These are phyloP conservation scores for Acanthosepion esculentum DNA, from an alignment of 2,888 invertebrate species.

Conservation along the genomic window DNA sequence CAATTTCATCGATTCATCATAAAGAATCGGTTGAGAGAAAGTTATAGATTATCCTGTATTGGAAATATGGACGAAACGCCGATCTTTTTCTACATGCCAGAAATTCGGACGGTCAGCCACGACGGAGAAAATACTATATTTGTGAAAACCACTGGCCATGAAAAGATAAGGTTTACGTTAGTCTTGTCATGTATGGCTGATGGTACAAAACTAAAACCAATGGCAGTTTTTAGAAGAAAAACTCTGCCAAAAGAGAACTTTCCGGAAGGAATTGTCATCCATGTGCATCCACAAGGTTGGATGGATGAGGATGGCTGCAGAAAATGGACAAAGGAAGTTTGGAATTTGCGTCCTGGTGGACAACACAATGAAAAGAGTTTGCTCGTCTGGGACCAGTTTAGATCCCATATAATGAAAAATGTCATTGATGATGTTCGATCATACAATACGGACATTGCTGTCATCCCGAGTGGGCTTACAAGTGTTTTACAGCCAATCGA, in stretches of 20 bases:
- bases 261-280: constrained; percentile 49
- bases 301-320: constrained; percentile 36
- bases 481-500: constrained; percentile 37
- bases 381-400: constrained; percentile 34
- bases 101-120: constrained; percentile 44
- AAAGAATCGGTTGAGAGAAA: not conserved
- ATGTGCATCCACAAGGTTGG: constrained; percentile 44
- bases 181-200: constrained; percentile 50
- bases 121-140: constrained; percentile 52
- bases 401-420: not conserved
- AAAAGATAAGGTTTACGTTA: constrained; percentile 53
- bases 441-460: not conserved
- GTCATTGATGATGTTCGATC: not conserved
- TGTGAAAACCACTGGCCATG: constrained; percentile 52
- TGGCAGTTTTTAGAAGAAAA: constrained; percentile 53
- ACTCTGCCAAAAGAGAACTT: constrained; percentile 51
- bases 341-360: constrained; percentile 40
- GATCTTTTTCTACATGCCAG: constrained; percentile 44
- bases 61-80: constrained; percentile 51
- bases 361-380: not conserved
- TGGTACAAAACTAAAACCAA: constrained; percentile 53
- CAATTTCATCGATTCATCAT: constrained; percentile 39
- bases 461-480: not conserved
- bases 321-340: constrained; percentile 37
- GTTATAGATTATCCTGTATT: constrained; percentile 36